Conservation (phyloP, 2,888 invertebrate genomes). For the Unio delphinus region DNA sequence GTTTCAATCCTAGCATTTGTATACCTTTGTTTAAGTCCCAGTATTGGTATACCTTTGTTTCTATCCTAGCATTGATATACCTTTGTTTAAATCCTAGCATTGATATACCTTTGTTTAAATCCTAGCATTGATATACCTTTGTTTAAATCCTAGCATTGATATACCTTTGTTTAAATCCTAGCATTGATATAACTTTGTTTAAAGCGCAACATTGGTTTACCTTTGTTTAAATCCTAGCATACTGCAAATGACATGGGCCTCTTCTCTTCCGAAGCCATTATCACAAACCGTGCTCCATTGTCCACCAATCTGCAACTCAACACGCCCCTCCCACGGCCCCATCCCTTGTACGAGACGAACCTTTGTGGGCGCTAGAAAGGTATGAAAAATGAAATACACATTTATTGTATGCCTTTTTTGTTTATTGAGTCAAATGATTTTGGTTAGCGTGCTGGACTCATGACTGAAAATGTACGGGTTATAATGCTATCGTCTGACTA, state of each 20-base stretch:
- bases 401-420: too few relatives aligned
- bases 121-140: conserved; percentile 24
- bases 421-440: too few relatives aligned
- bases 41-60: conserved; percentile 21
- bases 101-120: conserved; percentile 19
- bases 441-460: too few relatives aligned
- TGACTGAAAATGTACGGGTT: too few relatives aligned
- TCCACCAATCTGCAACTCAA: conserved; percentile 12
- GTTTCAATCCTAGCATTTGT: conserved; percentile 24
- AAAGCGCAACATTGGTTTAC: not conserved
- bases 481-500: too few relatives aligned
- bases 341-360: conserved; percentile 14
- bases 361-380: conserved; percentile 16
- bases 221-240: conserved; percentile 29
- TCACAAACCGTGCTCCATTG: conserved; percentile 24
- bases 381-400: too few relatives aligned
- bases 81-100: conserved; percentile 29
- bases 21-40: conserved; percentile 27
- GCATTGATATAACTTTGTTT: conserved; percentile 17
- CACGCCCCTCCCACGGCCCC: conserved; percentile 26
- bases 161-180: conserved; percentile 27
- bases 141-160: not conserved
- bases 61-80: conserved; percentile 26
- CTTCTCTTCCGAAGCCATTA: conserved; percentile 15
- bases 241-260: conserved; percentile 21